Base-by-base conservation (phyloP, 1,140 invertebrate genomes). In the Conus ventricosus region DNA sequence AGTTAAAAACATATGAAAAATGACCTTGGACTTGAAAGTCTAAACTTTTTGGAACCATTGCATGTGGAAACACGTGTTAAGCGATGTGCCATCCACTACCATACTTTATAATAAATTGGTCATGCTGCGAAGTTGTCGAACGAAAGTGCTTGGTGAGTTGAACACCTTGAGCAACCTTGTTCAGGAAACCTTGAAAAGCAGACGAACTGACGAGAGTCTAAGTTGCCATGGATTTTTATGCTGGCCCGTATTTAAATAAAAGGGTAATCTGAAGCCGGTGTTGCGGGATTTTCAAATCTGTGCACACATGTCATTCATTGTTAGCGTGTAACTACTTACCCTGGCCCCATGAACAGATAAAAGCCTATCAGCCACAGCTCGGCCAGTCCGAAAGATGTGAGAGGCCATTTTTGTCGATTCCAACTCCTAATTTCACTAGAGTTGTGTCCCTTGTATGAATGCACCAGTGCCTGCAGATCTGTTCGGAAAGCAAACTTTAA, bases 401-500 rank as follows among this genome's bases (percentile, higher is more conserved):
- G 89, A 87, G 78, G 89, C 89, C 89, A 89, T 89, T 85, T 89
- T 89, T 8, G 23, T 54, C 63, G 20, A 78, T 53, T 89, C 82
- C 86, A 85, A 86, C 27, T 63, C 0, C n/a, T n/a, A n/a, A 17
- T 81, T 3, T 17, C 15, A 53, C 5, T 53, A 76, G 89, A 89
- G 89, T 89, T 80, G 53, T 39, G 54, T 85, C 89, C 86, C 89
- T 89, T 89, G 4, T 39, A 39, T 39, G 39, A 39, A 39, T 39
- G 39, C 39, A 39, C 39, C 39, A 39, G 39, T 39, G 39, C 39
- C 3, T 39, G 39, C 39, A 39, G 0, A 39, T 39, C 39, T 39
- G 39, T 39, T 39, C 39, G 39, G 39, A 39, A 39, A 39, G 3
- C 39, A 39, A 39, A 39, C 39, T 1, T 39, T 1, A 39, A 39